Evolutionary conservation across 1,140 invertebrate genomes (phyloP), one percentile per base, ranked within the genome.

Genomic region (Apis florea): DNA sequence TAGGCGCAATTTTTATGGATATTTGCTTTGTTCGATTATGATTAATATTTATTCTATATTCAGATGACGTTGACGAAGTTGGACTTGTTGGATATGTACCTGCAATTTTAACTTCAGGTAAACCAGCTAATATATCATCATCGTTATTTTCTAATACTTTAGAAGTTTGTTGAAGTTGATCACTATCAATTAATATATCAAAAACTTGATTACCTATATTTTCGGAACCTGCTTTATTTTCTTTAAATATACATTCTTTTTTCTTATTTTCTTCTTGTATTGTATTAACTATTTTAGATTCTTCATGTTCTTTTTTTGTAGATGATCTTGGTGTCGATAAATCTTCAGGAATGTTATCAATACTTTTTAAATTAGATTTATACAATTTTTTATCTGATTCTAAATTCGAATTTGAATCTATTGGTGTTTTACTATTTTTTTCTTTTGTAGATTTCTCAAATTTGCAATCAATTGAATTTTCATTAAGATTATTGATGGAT

Each of bases 61-160:
- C 31, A 4, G 67, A 61, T 21, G 76, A 81, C 0, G 49, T 63
- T 21, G 84, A 73, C 17, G 61, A 67, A 10, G 21, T 31, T 31
- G 81, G 70, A 53, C 85, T 89, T 21, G 63, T 63, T 24, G 90
- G 86, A 79, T 89, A 49, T 8, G 88, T 89, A 21, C 89, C 89
- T 3, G 82, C 84, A 80, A 92, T 88, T 59, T 71, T 88, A 47
- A 92, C 86, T 21, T 73, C 82, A 11, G 90, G 90, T 58, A 92
- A 84, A 15, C 77, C 88, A 10, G 70, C 81, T 5, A 92, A 56
- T 72, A 90, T 83, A 51, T 92, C 90, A 12, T 90, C 88, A 6
- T 90, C 85, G 21, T 69, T 53, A 6, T 79, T 73, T 11, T 68
- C 31, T 12, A 56, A 15, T 19, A 19, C 0, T 19, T 17, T 19